Percentiles rank a stretch among this genome's conserved stretches.
These are phyloP conservation scores for Adoxophyes honmai DNA, from an alignment of 1,140 invertebrate genomes.

Conservation along the genomic window DNA sequence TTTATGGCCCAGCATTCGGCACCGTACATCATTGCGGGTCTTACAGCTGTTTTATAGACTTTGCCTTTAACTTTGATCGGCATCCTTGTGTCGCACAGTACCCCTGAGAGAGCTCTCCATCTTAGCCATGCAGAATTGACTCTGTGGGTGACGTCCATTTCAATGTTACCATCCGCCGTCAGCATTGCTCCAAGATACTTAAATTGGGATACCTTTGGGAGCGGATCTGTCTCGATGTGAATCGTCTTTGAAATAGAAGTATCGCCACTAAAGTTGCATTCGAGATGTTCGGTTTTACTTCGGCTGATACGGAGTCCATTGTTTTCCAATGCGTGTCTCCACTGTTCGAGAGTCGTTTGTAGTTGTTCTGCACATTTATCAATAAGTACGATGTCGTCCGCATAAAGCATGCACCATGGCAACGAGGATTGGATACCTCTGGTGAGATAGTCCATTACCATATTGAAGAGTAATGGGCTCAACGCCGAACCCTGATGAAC, in stretches of 20 bases:
- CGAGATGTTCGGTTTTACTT: neutral
- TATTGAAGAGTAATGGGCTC: neutral
- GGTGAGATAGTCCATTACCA: neutral
- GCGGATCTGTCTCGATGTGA: neutral
- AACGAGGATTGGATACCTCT: neutral
- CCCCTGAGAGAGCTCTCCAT: neutral
- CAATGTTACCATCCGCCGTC: neutral
- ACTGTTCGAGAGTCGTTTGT: neutral
- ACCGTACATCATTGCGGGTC: too few species aligned
- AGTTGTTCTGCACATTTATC: conserved; percentile 1
- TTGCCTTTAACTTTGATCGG: neutral
- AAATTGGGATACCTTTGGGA: neutral
- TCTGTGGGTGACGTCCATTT: neutral
- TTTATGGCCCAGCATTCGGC: too few species aligned
- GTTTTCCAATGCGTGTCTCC: neutral
- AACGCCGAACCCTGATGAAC: conserved; percentile 4
- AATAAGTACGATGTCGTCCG: neutral
- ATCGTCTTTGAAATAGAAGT: neutral
- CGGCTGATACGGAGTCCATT: neutral
- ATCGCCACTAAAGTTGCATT: neutral
- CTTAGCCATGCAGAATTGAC: neutral
- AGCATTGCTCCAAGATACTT: neutral
- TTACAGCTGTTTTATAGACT: too few species aligned
- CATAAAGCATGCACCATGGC: neutral
- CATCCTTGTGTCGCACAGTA: neutral